phyloP scores from a whole-genome alignment of 1,140 invertebrate genomes.

The Drosophila teissieri region DNA sequence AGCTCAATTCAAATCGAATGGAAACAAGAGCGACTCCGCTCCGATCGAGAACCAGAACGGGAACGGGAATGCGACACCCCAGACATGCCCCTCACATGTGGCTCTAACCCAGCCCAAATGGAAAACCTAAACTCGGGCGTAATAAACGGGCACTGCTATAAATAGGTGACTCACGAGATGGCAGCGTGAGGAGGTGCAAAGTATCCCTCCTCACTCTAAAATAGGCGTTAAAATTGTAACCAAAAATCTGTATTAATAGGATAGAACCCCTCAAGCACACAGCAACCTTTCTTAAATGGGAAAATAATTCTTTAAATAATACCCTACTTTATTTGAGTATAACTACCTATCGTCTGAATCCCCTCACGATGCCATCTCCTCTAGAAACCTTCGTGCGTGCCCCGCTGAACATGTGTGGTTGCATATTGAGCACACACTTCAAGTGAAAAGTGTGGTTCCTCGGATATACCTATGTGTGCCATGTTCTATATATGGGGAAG shows the following conservation, averaged over 20 bases:
- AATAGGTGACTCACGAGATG: slow-evolving; percentile 35
- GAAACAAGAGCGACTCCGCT: slow-evolving; percentile 59
- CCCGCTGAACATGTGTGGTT: slow-evolving; percentile 65
- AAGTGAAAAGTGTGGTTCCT: slow-evolving; percentile 24
- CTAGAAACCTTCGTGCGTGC: slow-evolving; percentile 43
- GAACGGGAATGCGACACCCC: slow-evolving; percentile 46
- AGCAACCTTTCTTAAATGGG: too few relatives aligned
- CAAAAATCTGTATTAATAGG: too few relatives aligned
- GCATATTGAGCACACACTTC: slow-evolving; percentile 60
- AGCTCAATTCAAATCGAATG: background rate
- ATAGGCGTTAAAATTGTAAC: background rate
- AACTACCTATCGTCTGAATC: background rate
- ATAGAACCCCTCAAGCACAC: too few relatives aligned
- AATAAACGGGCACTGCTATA: slow-evolving; percentile 70
- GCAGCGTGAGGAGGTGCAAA: slow-evolving; percentile 4
- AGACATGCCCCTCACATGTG: slow-evolving; percentile 72
- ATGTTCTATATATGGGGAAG: slow-evolving; percentile 37
- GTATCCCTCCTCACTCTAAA: background rate
- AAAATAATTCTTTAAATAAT: too few relatives aligned
- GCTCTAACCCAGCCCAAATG: slow-evolving; percentile 32
- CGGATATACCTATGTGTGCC: slow-evolving; percentile 45
- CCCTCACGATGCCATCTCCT: slow-evolving; percentile 40
- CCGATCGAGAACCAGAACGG: slow-evolving; percentile 43
- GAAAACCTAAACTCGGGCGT: slow-evolving; percentile 63
- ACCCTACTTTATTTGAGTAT: too few relatives aligned